A percentile compares a stretch with the other conserved stretches of the same genome.
Evolutionary conservation across 1,140 invertebrate genomes (phyloP).

Genomic region (Heliconius himera): DNA sequence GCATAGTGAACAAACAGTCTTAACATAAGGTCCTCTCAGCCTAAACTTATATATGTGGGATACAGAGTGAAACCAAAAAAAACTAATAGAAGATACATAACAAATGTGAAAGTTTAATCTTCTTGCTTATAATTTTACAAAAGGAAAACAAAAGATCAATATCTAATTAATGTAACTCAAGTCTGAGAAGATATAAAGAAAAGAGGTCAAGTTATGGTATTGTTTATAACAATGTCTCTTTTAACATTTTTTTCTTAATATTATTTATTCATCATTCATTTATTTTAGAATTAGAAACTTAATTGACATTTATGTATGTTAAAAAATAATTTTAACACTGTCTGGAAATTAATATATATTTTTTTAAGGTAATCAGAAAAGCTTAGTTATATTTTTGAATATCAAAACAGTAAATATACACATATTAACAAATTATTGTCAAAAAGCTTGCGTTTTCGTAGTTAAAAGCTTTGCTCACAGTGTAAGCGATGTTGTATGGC

Average conservation of each 20-base stretch:
- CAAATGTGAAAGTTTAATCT: conserved; percentile 26
- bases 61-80: too few species aligned
- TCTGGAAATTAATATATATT: neutral
- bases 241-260: conserved; percentile 2
- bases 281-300: neutral
- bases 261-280: too few species aligned
- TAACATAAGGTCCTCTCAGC: too few species aligned
- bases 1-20: too few species aligned
- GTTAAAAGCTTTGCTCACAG: neutral
- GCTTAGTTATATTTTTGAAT: neutral
- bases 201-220: conserved; percentile 42
- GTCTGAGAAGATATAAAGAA: conserved; percentile 41
- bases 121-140: conserved; percentile 11
- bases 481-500: neutral
- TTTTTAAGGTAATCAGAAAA: neutral
- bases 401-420: neutral
- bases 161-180: conserved; percentile 24
- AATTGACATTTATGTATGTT: neutral
- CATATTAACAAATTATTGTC: neutral
- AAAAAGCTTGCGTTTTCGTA: neutral
- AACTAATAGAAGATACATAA: neutral
- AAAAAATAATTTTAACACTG: neutral
- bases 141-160: conserved; percentile 24
- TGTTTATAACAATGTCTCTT: conserved; percentile 42
- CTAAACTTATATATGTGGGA: too few species aligned